These are phyloP conservation scores for Embiotoca jacksoni DNA, from an alignment of 2,113 vertebrate species.

Conservation along the genomic window DNA sequence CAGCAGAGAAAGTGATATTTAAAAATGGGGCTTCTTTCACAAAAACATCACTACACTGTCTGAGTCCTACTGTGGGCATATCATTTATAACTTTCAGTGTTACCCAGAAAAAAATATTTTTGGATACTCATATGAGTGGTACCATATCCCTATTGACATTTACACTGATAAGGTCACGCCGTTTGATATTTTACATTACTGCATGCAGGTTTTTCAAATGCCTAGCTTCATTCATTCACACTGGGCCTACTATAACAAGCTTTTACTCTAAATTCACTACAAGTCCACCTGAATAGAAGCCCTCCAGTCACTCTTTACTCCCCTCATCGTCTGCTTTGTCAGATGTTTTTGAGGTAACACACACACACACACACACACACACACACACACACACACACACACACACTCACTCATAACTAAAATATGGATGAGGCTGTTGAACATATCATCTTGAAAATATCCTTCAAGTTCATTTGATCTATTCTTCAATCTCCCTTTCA, in stretches of 20 bases:
- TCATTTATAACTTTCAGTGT: conserved; percentile 18
- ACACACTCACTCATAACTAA: too few species aligned
- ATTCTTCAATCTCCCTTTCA: conserved; percentile 15
- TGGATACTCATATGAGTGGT: not conserved
- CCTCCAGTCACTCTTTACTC: not conserved
- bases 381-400: too few species aligned
- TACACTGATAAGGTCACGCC: conserved; percentile 29
- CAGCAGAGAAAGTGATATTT: conserved; percentile 65
- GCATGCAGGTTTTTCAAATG: conserved; percentile 25
- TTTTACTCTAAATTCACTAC: conserved; percentile 20
- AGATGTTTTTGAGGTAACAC: not conserved
- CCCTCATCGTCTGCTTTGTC: not conserved
- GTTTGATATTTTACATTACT: conserved; percentile 23
- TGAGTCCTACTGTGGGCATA: conserved; percentile 6
- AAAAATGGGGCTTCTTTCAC: conserved; percentile 16
- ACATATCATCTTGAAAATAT: too few species aligned
- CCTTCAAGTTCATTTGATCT: too few species aligned
- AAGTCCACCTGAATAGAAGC: not conserved
- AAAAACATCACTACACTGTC: conserved; percentile 1
- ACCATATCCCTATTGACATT: conserved; percentile 33
- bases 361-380: too few species aligned
- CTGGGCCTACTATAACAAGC: not conserved
- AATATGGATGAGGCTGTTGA: too few species aligned
- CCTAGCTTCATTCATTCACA: conserved; percentile 21
- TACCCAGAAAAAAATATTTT: conserved; percentile 20